Percentiles rank a stretch among this genome's conserved stretches.
phyloP scores from a whole-genome alignment of 2,797 vertebrate species.

The Nyctalus aviator region DNA sequence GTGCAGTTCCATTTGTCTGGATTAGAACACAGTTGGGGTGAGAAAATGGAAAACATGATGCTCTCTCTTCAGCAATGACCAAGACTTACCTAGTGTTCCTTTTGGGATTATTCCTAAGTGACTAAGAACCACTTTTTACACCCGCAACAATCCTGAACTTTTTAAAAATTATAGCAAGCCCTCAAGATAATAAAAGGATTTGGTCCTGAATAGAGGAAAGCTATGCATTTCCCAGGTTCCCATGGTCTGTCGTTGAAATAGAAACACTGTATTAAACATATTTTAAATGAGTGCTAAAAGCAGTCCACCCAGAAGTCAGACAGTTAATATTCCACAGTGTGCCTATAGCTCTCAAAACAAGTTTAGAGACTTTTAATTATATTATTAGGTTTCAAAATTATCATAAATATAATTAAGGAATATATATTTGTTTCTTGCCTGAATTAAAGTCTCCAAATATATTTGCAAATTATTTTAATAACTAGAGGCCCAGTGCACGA shows the following conservation, averaged over 20 bases:
- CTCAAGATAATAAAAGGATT: constrained; percentile 34
- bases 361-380: constrained; percentile 1
- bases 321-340: neutral
- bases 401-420: constrained; percentile 23
- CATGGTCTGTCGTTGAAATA: neutral
- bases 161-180: constrained; percentile 34
- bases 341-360: neutral
- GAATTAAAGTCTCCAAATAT: constrained; percentile 48
- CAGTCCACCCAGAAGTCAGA: neutral
- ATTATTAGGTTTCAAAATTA: constrained; percentile 3
- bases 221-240: constrained; percentile 1
- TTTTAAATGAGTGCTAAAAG: constrained; percentile 32
- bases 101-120: constrained; percentile 1
- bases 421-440: constrained; percentile 4
- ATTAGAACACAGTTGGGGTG: neutral
- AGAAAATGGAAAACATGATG: constrained; percentile 59
- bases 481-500: no score
- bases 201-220: neutral
- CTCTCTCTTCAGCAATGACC: neutral
- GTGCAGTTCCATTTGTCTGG: constrained; percentile 21
- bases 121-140: constrained; percentile 8
- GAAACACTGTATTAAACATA: constrained; percentile 17
- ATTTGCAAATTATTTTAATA: constrained; percentile 46
- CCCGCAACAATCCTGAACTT: neutral
- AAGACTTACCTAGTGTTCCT: neutral